A percentile compares a stretch with the other conserved stretches of the same genome.
Evolutionary conservation across 2,797 vertebrate genomes (phyloP).

Genomic region (Gymnoscopelus microlampas): DNA sequence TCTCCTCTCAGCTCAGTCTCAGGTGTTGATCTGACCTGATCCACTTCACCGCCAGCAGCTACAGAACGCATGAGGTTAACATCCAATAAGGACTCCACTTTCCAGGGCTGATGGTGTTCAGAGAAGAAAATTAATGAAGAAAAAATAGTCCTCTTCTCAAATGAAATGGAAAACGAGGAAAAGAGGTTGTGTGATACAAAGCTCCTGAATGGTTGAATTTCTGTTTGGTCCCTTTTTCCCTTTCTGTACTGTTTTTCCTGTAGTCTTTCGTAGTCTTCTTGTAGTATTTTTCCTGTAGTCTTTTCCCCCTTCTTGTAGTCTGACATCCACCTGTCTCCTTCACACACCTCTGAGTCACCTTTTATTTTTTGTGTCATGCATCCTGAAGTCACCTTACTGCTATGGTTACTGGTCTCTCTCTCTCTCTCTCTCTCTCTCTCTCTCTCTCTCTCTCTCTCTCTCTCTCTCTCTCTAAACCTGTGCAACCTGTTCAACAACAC

Average conservation of each 20-base stretch:
- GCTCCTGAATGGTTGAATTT: constrained; percentile 1
- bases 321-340: constrained; percentile 41
- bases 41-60: constrained; percentile 40
- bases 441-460: constrained; percentile 13
- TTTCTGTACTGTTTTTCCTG: no score
- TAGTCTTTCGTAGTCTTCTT: no score
- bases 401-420: not conserved
- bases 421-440: not conserved
- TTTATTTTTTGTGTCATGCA: not conserved
- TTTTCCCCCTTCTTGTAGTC: not conserved
- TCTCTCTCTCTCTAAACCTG: not conserved
- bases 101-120: not conserved
- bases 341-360: constrained; percentile 10
- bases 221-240: no score
- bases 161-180: not conserved
- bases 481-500: constrained; percentile 40
- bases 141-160: not conserved
- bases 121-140: constrained; percentile 2
- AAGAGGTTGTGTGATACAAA: constrained; percentile 3
- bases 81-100: constrained; percentile 20
- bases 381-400: not conserved
- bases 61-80: constrained; percentile 31
- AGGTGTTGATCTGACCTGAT: constrained; percentile 56
- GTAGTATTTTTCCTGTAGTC: no score
- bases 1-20: constrained; percentile 62